phyloP scores from a whole-genome alignment of 1,140 invertebrate genomes.

The Babylonia areolata region DNA sequence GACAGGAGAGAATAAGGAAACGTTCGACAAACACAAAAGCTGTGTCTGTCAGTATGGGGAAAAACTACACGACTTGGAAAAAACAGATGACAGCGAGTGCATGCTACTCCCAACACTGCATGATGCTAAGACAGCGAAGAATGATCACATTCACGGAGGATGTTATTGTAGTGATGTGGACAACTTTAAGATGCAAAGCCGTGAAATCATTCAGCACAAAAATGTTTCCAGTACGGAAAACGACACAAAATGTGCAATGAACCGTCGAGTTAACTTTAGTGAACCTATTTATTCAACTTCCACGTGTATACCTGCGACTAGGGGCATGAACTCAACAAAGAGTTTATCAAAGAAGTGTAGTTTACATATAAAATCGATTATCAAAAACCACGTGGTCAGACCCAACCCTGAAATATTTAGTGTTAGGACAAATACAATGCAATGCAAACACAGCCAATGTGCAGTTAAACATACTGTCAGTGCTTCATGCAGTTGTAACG shows the following conservation, averaged over 20 bases:
- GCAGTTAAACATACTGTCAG: neutral
- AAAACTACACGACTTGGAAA: neutral
- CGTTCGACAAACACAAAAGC: neutral
- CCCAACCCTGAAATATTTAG: neutral
- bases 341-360: neutral
- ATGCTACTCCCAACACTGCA: neutral
- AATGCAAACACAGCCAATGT: neutral
- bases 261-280: neutral
- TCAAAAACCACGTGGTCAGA: neutral
- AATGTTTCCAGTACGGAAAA: neutral
- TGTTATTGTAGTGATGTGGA: neutral
- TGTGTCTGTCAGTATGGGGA: neutral
- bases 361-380: neutral
- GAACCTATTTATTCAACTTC: neutral
- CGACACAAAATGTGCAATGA: neutral
- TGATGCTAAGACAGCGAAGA: neutral
- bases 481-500: neutral
- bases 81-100: neutral
- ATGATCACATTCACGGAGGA: neutral
- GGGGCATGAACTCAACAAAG: neutral
- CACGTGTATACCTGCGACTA: neutral
- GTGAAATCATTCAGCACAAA: neutral
- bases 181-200: neutral
- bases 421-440: neutral
- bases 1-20: neutral